Percentiles rank a stretch among this genome's conserved stretches.
These are phyloP conservation scores for Colius striatus DNA, from an alignment of 2,113 vertebrate genomes.

Conservation along the genomic window DNA sequence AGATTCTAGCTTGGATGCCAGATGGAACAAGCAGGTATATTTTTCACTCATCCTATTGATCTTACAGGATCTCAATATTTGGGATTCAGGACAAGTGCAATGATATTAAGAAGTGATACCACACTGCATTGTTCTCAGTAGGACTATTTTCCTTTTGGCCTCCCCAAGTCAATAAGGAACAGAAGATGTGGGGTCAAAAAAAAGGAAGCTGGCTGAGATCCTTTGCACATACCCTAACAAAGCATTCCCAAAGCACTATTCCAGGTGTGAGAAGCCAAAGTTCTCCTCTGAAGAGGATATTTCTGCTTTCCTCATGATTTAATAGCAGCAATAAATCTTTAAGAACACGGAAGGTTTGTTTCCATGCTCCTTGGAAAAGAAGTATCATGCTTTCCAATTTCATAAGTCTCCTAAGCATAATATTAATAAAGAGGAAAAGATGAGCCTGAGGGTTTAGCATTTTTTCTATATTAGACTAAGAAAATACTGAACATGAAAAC, in stretches of 20 bases:
- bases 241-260: not conserved
- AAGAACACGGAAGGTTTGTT: not conserved
- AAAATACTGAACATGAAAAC: not conserved
- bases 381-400: not conserved
- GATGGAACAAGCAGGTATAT: not conserved
- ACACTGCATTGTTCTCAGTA: not conserved
- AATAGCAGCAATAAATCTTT: not conserved
- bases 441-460: not conserved
- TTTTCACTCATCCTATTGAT: not conserved
- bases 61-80: not conserved
- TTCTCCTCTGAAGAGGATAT: not conserved
- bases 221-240: not conserved
- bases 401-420: not conserved
- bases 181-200: not conserved
- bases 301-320: slow-evolving; percentile 3
- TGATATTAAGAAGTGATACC: not conserved
- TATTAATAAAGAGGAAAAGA: not conserved
- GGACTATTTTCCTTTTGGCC: not conserved
- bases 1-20: not conserved
- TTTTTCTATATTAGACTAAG: not conserved
- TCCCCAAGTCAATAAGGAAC: not conserved
- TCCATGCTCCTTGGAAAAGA: not conserved
- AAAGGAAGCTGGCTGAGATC: not conserved
- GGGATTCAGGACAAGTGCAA: not conserved
- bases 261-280: not conserved